Evolutionary conservation across 2,888 invertebrate species (phyloP).

Genomic region (Acleris literana): DNA sequence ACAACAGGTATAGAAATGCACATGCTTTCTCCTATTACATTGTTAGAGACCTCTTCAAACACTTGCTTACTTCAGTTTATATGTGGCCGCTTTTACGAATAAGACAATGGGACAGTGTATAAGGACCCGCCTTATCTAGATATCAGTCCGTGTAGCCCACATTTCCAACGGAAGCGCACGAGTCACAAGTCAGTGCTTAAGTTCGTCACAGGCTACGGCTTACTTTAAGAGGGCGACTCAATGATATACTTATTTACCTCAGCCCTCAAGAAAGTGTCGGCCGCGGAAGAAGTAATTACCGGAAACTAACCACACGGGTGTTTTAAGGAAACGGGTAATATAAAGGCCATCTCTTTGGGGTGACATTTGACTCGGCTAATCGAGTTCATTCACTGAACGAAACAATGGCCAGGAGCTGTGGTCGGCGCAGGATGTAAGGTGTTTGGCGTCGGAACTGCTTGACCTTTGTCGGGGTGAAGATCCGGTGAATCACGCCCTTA

Average conservation of each 20-base stretch:
- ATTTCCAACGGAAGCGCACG: constrained; percentile 77
- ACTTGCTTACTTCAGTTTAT: constrained; percentile 6
- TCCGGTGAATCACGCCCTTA: constrained; percentile 39
- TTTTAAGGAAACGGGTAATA: constrained; percentile 69
- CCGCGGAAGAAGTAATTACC: constrained; percentile 73
- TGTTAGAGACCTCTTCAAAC: too few relatives aligned
- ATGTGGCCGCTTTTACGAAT: neutral
- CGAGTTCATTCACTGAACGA: constrained; percentile 71
- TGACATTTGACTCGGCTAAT: constrained; percentile 81
- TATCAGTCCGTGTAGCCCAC: constrained; percentile 54
- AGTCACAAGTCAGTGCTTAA: constrained; percentile 63
- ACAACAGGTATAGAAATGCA: constrained; percentile 16
- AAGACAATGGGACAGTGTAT: constrained; percentile 33
- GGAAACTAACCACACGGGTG: constrained; percentile 64
- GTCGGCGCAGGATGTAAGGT: constrained; percentile 72
- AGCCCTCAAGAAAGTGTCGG: constrained; percentile 60
- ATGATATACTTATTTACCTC: constrained; percentile 52
- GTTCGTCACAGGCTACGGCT: constrained; percentile 74
- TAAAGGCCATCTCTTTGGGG: constrained; percentile 63
- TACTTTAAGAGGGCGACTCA: constrained; percentile 67
- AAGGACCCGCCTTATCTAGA: constrained; percentile 43
- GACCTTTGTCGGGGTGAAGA: constrained; percentile 49
- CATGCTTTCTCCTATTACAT: constrained; percentile 14
- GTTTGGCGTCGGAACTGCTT: constrained; percentile 53
- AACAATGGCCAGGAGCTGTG: constrained; percentile 66